Base-by-base conservation (phyloP, 2,113 vertebrate genomes). In the Herpetotheres cachinnans region DNA sequence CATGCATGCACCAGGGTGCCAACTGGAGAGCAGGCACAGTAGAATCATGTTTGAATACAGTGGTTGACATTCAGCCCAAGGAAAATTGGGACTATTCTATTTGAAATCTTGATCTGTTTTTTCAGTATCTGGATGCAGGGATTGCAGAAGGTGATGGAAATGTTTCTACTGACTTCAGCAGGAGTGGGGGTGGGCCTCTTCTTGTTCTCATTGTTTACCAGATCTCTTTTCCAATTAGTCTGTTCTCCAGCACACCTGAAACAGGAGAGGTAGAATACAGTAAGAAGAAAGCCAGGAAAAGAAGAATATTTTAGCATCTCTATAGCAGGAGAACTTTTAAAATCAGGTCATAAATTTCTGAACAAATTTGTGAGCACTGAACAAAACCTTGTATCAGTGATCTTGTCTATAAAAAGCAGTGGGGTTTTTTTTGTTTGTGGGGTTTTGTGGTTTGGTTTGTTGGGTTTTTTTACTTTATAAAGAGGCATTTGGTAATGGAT, bases 211-310 rank as follows among this genome's bases (percentile, higher is more conserved):
- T 62, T 77, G 91, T 93, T 80, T 74, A 74, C 26, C 63, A 61
- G 21, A 76, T 84, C 54, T 79, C 58, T 95, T 72, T 81, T 92
- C 82, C 73, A 93, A 21, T 91, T 82, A 81, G 71, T 86, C 55
- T 93, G 54, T 94, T 94, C 50, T 95, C 25, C 59, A 93, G 50
- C 77, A 86, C 50, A 84, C 86, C 71, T 91, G 73, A 96, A 84
- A 82, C 76, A 79, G 66, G 76, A 94, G 67, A 93, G 55, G 55
- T 72, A 82, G 77, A 91, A 93, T 66, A 72, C 42, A 91, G 84
- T 80, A 63, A 58, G 27, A 90, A 71, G 16, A 69, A 94, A 91
- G 21, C 52, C 76, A 44, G 42, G 3, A 5, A 65, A 70, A 84
- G 46, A 66, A 52, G 3, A 66, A 26, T 44, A 8, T 76, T 91